Percentiles rank a stretch among this genome's conserved stretches.
Conservation (phyloP, 2,113 vertebrate genomes). For the Tonatia bakeri region DNA sequence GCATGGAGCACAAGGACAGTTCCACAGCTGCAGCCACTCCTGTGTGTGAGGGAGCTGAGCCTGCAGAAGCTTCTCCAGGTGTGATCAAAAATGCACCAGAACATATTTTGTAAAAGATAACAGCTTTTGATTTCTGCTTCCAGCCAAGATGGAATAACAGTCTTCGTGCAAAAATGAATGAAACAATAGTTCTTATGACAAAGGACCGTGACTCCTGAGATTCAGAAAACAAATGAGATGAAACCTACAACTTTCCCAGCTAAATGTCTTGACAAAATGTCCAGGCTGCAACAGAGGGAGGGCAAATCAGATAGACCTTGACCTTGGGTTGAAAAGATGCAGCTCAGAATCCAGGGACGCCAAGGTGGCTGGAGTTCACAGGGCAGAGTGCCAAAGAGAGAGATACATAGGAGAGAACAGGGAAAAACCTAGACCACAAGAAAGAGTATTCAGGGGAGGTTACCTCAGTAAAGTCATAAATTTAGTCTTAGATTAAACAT, state of each 20-base stretch:
- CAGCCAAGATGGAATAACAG: neutral
- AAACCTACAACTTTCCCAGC: neutral
- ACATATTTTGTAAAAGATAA: neutral
- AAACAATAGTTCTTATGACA: neutral
- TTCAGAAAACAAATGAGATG: neutral
- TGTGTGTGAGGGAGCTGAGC: neutral
- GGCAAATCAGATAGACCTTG: neutral
- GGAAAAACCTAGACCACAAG: neutral
- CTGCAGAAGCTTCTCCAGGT: neutral
- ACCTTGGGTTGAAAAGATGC: neutral
- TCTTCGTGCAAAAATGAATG: neutral
- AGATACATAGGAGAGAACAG: neutral
- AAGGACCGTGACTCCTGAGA: neutral
- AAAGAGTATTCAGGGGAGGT: neutral
- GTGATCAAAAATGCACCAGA: neutral
- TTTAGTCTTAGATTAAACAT: neutral
- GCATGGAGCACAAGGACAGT: neutral
- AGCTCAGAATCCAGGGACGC: neutral
- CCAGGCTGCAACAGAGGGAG: neutral
- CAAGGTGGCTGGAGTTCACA: neutral
- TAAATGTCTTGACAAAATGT: neutral
- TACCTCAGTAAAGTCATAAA: neutral
- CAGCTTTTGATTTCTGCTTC: neutral
- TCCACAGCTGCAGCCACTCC: neutral
- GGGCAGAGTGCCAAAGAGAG: neutral